A percentile compares a stretch with the other conserved stretches of the same genome.
phyloP scores from a whole-genome alignment of 1,140 invertebrate genomes.

The Mactra quadrangularis region DNA sequence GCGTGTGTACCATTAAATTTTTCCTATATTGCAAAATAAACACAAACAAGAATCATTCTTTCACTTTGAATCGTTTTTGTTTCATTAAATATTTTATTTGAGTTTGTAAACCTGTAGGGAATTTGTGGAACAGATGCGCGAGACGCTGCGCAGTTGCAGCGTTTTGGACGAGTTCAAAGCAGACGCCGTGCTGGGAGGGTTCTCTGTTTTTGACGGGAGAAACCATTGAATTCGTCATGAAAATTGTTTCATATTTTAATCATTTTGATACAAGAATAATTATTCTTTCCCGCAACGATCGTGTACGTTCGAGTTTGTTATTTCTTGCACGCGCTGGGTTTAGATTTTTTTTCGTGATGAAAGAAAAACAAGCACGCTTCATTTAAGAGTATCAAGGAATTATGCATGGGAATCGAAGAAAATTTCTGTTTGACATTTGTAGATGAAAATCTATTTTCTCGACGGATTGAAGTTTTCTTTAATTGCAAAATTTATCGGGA shows the following conservation, averaged over 20 bases:
- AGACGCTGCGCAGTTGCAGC: conserved; percentile 24
- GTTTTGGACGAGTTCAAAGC: conserved; percentile 45
- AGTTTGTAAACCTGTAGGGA: conserved; percentile 33
- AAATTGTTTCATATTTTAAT: conserved; percentile 59
- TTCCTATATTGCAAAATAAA: conserved; percentile 41
- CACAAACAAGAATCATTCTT: conserved; percentile 31
- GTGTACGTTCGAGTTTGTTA: conserved; percentile 1
- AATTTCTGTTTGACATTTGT: conserved; percentile 17
- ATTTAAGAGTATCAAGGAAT: conserved; percentile 6
- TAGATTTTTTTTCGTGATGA: conserved; percentile 24
- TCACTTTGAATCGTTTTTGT: conserved; percentile 18
- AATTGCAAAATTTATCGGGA: neutral
- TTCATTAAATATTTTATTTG: conserved; percentile 53
- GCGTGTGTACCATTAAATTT: conserved; percentile 1
- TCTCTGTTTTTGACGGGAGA: conserved; percentile 51
- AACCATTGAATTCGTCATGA: conserved; percentile 52
- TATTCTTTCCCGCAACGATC: conserved; percentile 34
- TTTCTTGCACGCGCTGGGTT: conserved; percentile 33
- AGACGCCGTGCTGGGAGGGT: conserved; percentile 20
- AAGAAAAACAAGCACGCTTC: conserved; percentile 21
- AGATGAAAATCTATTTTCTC: conserved; percentile 4
- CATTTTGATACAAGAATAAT: conserved; percentile 54
- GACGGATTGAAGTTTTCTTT: conserved; percentile 5
- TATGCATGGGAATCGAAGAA: conserved; percentile 16
- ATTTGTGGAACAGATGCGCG: conserved; percentile 45